Evolutionary conservation across 2,888 invertebrate species (phyloP), one percentile per base, ranked within the genome.

Genomic region (Schrankia costaestrigalis): DNA sequence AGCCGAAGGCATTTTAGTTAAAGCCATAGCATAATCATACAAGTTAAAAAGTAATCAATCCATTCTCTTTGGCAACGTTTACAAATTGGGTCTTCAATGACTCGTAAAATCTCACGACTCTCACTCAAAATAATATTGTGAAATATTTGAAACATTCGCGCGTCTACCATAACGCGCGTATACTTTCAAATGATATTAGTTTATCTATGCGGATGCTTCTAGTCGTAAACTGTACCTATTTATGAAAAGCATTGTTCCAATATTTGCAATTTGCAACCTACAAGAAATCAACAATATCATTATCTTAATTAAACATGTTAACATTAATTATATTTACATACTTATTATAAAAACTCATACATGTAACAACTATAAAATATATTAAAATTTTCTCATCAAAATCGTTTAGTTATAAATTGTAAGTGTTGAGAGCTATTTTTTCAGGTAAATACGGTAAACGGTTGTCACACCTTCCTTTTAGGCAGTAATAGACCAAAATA

Each of bases 41-140:
- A 83, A 81, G 76, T 86, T 84, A 83, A 84, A 84, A 86, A 82
- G 83, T 78, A 79, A 86, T 85, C 81, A 84, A 85, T 86, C 80
- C 78, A 72, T 81, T 81, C 81, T 79, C 78, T 82, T 84, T 74
- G 73, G 73, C 69, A 82, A 85, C 75, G 58, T 73, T 74, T 71
- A 79, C 75, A 80, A 80, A 79, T 78, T 71, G 72, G 78, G 71
- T 78, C 74, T 83, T 81, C 78, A 78, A 78, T 82, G 78, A 82
- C 76, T 81, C 71, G 77, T 82, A 75, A 80, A 81, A 78, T 78
- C 70, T 78, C 59, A 65, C 63, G 66, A 68, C 77, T 77, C 76
- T 78, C 73, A 64, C 73, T 67, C 55, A 52, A 57, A 60, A 64
- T 60, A 69, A 66, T 64, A 68, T 82, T 81, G 70, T 72, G 81